phyloP scores from a whole-genome alignment of 2,797 vertebrate species.

The Gymnothorax reevesii region DNA sequence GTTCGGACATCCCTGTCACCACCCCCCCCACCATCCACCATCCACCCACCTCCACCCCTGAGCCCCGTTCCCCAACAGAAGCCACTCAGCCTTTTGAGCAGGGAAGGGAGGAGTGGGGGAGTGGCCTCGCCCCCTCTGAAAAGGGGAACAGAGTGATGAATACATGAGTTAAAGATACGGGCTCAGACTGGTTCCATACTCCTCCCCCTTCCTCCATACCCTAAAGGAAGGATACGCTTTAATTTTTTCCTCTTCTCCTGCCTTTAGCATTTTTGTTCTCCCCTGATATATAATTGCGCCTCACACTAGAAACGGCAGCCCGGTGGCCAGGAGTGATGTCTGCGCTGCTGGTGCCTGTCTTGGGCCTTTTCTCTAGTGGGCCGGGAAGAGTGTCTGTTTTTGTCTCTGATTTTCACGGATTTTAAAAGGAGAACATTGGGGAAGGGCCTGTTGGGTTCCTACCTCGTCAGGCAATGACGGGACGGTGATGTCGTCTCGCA shows the following conservation, averaged over 20 bases:
- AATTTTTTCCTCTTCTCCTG: slow-evolving; percentile 53
- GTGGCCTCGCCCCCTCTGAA: slow-evolving; percentile 39
- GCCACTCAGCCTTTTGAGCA: slow-evolving; percentile 47
- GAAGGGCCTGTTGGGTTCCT: slow-evolving; percentile 44
- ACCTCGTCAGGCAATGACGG: slow-evolving; percentile 35
- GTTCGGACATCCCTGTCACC: slow-evolving; percentile 53
- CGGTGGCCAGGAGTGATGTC: slow-evolving; percentile 45
- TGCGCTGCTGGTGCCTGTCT: slow-evolving; percentile 49
- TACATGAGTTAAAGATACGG: slow-evolving; percentile 43
- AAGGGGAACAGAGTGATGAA: slow-evolving; percentile 50
- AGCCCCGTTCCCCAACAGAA: slow-evolving; percentile 36
- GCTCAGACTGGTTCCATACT: slow-evolving; percentile 46
- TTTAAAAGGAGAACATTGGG: slow-evolving; percentile 49
- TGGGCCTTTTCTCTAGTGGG: slow-evolving; percentile 47
- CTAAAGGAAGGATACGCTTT: slow-evolving; percentile 49
- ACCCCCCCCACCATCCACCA: not conserved
- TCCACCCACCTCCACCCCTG: not conserved
- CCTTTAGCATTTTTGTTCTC: slow-evolving; percentile 53
- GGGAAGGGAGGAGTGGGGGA: slow-evolving; percentile 33
- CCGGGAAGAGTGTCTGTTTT: slow-evolving; percentile 53
- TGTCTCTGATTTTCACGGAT: slow-evolving; percentile 58
- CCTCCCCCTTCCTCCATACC: not conserved
- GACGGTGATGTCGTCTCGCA: slow-evolving; percentile 1
- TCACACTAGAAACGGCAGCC: slow-evolving; percentile 50
- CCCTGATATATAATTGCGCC: slow-evolving; percentile 54